Percentiles rank a stretch among this genome's conserved stretches.
phyloP scores from a whole-genome alignment of 35 echinoderm and acorn worm species.

The Holothuria glaberrima region DNA sequence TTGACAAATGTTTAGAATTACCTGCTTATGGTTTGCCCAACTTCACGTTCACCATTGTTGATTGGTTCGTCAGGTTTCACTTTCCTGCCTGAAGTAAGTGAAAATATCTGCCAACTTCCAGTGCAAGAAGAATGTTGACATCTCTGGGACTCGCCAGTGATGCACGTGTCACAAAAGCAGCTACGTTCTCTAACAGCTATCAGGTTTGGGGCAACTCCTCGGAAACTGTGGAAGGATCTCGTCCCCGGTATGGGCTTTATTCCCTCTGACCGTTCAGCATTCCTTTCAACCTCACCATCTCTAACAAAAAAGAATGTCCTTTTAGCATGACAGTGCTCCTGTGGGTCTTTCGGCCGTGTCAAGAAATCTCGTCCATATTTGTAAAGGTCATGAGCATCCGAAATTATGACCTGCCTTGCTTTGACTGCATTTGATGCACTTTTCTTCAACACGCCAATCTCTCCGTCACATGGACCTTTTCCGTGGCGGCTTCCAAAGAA shows the following conservation, averaged over 20 bases:
- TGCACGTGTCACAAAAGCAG: slow-evolving; percentile 35
- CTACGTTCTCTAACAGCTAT: not conserved
- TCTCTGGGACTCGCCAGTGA: not conserved
- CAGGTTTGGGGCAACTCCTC: not conserved
- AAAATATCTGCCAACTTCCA: not conserved
- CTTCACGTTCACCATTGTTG: no score
- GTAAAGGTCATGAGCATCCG: slow-evolving; percentile 11
- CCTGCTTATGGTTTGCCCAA: no score
- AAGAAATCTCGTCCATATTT: slow-evolving; percentile 20
- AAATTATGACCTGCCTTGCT: not conserved
- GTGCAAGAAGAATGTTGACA: not conserved
- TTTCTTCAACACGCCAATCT: slow-evolving; percentile 53
- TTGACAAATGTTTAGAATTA: no score
- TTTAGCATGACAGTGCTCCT: slow-evolving; percentile 19
- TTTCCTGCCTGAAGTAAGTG: not conserved
- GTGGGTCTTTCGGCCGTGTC: slow-evolving; percentile 21
- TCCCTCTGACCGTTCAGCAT: not conserved
- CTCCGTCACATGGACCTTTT: slow-evolving; percentile 64
- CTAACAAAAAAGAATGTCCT: slow-evolving; percentile 36
- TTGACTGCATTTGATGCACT: slow-evolving; percentile 2
- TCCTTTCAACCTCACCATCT: slow-evolving; percentile 20
- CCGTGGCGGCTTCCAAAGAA: slow-evolving; percentile 65
- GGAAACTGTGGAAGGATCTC: not conserved
- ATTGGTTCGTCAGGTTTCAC: no score
- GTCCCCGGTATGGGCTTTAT: not conserved